A percentile compares a stretch with the other conserved stretches of the same genome.
Evolutionary conservation across 64 coral and sea anemone genomes (phyloP).

Genomic region (Montipora sp.): DNA sequence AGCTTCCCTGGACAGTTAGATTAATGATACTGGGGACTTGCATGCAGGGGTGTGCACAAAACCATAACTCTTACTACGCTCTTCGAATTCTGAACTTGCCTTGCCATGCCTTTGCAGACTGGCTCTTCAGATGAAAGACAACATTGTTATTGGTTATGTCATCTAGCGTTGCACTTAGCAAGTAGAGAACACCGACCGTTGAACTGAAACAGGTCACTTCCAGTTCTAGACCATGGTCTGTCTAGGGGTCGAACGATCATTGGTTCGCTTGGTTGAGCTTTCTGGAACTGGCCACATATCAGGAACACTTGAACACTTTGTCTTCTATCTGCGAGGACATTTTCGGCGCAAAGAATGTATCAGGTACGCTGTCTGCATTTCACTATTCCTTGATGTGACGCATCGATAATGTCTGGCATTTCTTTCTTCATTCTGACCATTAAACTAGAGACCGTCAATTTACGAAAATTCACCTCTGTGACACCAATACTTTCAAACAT

Average conservation of each 20-base stretch:
- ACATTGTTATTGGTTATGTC: no score
- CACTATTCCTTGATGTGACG: neutral
- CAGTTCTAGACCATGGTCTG: constrained; percentile 72
- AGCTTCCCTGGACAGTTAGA: no score
- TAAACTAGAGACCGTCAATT: neutral
- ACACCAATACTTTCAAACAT: neutral
- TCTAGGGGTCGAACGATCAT: constrained; percentile 51
- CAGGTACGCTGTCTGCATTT: constrained; percentile 42
- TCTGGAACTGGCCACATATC: constrained; percentile 15
- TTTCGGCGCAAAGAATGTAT: constrained; percentile 56
- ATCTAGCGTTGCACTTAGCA: constrained; percentile 3
- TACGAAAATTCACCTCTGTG: neutral
- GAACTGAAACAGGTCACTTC: constrained; percentile 60
- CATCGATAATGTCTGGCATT: constrained; percentile 72
- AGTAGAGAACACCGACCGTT: constrained; percentile 14
- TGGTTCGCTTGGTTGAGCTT: constrained; percentile 37
- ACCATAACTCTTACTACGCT: no score
- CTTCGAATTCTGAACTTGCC: no score
- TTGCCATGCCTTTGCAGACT: no score
- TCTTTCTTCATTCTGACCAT: neutral
- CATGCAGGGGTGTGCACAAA: no score
- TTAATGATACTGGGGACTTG: no score
- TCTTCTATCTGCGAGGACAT: constrained; percentile 40
- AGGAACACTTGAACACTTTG: constrained; percentile 40
- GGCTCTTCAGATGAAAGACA: no score